Conservation (phyloP, 2,888 invertebrate species). For the Julus scanicus region DNA sequence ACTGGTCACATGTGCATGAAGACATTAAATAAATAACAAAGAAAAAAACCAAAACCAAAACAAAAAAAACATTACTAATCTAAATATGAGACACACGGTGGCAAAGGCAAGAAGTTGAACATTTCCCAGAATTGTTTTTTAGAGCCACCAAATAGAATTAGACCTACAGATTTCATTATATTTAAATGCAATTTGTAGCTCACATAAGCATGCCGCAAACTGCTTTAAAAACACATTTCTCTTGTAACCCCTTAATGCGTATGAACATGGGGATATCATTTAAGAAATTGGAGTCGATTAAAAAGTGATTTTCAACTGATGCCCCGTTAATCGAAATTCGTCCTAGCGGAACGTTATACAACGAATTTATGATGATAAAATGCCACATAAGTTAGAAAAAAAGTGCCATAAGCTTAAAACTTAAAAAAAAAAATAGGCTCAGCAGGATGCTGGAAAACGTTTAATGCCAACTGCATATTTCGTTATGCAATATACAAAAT, state of each 20-base stretch:
- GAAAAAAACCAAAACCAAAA: no score
- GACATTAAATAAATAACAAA: background rate
- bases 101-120: background rate
- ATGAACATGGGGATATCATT: background rate
- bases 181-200: background rate
- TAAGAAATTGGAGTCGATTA: conserved; percentile 31
- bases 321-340: conserved; percentile 49
- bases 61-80: background rate
- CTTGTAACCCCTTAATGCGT: conserved; percentile 14
- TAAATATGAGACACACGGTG: background rate
- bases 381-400: conserved; percentile 31
- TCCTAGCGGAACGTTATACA: conserved; percentile 49
- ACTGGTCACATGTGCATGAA: background rate
- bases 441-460: background rate
- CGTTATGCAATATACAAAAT: no score
- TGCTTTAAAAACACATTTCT: background rate
- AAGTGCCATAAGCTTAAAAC: conserved; percentile 3
- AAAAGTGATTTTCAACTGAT: conserved; percentile 31
- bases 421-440: background rate
- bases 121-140: conserved; percentile 26
- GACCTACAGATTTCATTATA: background rate
- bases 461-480: no score
- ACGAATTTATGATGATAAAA: conserved; percentile 51
- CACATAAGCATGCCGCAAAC: conserved; percentile 12
- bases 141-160: conserved; percentile 2